Conservation (phyloP, 2,888 invertebrate species). For the Acronicta alni region DNA sequence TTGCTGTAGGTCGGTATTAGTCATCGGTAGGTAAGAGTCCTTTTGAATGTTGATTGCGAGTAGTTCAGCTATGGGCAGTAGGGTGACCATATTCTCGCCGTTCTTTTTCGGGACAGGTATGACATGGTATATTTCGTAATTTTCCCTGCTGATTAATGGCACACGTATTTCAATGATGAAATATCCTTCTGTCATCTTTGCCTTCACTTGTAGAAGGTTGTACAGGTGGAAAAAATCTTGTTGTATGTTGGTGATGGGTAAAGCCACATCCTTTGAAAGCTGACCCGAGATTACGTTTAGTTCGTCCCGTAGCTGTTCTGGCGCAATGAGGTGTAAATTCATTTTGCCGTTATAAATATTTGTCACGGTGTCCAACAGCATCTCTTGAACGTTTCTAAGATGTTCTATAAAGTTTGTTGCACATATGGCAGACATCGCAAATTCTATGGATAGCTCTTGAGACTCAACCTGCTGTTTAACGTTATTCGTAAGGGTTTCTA, state of each 20-base stretch:
- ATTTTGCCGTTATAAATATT: conserved; percentile 33
- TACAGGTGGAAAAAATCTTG: conserved; percentile 5
- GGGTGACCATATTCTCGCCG: conserved; percentile 21
- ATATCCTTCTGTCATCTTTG: conserved; percentile 33
- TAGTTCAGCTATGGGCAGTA: conserved; percentile 35
- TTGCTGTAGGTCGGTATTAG: conserved; percentile 10
- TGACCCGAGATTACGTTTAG: conserved; percentile 25
- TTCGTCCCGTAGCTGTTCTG: conserved; percentile 29
- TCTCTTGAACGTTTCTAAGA: conserved; percentile 23
- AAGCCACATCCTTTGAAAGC: conserved; percentile 23
- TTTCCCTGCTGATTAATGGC: conserved; percentile 39
- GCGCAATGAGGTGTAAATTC: conserved; percentile 33
- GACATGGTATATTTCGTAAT: conserved; percentile 23
- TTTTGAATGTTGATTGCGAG: conserved; percentile 36
- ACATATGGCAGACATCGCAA: conserved; percentile 18
- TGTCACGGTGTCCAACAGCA: conserved; percentile 31
- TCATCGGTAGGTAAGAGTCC: conserved; percentile 27
- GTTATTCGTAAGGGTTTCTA: conserved; percentile 13
- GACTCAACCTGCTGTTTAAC: conserved; percentile 2
- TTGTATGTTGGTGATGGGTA: conserved; percentile 12
- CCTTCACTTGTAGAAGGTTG: conserved; percentile 10
- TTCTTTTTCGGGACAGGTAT: conserved; percentile 20
- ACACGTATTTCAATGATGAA: conserved; percentile 47
- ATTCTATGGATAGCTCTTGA: conserved; percentile 11
- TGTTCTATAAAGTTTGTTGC: conserved; percentile 21